Evolutionary conservation across 2,888 invertebrate species (phyloP), one percentile per base, ranked within the genome.

Genomic region (Cremastinae sp.): DNA sequence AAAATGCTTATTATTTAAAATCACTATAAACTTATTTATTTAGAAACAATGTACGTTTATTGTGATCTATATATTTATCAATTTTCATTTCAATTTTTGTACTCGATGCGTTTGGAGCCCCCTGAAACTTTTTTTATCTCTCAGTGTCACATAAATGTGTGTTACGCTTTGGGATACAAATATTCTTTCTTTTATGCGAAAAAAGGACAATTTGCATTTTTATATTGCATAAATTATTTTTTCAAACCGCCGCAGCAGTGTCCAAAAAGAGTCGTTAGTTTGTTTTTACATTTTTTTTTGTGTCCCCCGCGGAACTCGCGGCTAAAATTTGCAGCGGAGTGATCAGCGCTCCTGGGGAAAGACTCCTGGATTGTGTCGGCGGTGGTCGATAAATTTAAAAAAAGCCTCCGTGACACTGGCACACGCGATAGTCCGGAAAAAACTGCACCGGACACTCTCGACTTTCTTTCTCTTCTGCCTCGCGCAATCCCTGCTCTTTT

Each of bases 361-460:
- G 53, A 61, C 36, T 51, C 61, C 45, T 43, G 61, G 59, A 22
- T 41, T 28, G 62, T 61, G 41, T 28, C 20, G 69, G 56, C 18
- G 68, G 72, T 72, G 72, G 75, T 76, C 75, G 75, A 76, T 76
- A 76, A 76, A 76, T 72, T 62, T 58, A 20, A 22, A 74, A 72
- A 76, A 76, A 61, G 58, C 53, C 71, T 36, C n/a, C 64, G 66
- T 43, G 66, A 66, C 59, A 2, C 72, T 64, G 45, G n/a, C 38
- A 14, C 64, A 43, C 68, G 72, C 61, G 69, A 75, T 70, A 58
- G 51, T 51, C 62, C 56, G 51, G 4, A 14, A 71, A 56, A 56
- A 28, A 28, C 28, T 28, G 28, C 28, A 5, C 5, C 54, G 66
- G 70, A 70, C 65, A 71, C 43, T 71, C 47, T 59, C 61, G 69